phyloP scores from a whole-genome alignment of 2,113 vertebrate genomes.

The Hemicordylus capensis region DNA sequence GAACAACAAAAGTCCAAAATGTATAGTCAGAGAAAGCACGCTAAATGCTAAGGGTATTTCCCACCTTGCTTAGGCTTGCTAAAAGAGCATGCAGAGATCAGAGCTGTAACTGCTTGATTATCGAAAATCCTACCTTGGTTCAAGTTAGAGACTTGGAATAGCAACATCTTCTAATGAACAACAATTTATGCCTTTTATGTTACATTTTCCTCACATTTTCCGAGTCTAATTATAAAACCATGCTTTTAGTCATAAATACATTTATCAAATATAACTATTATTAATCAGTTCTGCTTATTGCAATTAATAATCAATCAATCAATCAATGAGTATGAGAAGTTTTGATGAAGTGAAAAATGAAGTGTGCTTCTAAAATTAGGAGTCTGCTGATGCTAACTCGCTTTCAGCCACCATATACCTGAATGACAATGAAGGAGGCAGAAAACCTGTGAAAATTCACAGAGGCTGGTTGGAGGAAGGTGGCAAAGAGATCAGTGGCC shows the following conservation, averaged over 20 bases:
- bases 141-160: not conserved
- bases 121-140: no score
- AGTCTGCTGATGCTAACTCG: not conserved
- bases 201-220: not conserved
- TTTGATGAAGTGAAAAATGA: not conserved
- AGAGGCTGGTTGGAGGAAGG: no score
- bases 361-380: not conserved
- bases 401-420: not conserved
- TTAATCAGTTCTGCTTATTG: no score
- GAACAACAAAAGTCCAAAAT: not conserved
- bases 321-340: not conserved
- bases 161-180: not conserved
- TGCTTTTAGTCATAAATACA: not conserved
- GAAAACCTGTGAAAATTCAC: no score
- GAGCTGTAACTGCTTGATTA: not conserved
- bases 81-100: not conserved
- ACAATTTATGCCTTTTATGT: not conserved
- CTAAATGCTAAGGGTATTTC: not conserved
- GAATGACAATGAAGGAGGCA: no score
- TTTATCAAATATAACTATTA: no score
- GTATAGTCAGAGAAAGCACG: slow-evolving; percentile 6
- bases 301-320: no score
- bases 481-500: no score
- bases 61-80: not conserved
- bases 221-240: not conserved